Conservation (phyloP, 2,888 invertebrate species). For the Drosophila antonietae region DNA sequence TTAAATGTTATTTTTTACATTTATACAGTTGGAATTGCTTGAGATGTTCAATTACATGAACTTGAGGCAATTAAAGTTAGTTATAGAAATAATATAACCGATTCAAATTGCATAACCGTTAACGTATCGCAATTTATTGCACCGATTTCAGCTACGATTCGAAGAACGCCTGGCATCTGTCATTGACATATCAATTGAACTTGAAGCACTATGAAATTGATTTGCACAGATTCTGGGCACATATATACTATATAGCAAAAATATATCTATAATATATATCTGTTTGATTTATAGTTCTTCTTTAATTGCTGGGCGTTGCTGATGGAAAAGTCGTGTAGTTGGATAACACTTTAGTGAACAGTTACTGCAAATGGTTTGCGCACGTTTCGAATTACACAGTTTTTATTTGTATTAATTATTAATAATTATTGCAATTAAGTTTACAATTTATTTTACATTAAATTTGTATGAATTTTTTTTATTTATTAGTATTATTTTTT, state of each 20-base stretch:
- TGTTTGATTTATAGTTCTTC: not conserved
- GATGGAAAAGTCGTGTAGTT: not conserved
- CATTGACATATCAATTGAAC: slow-evolving; percentile 73
- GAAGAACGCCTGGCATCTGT: slow-evolving; percentile 15
- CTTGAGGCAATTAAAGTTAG: not conserved
- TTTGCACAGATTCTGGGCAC: slow-evolving; percentile 20
- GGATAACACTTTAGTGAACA: not conserved
- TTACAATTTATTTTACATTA: not conserved
- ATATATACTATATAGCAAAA: not conserved
- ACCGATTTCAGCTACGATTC: slow-evolving; percentile 15
- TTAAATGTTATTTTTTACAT: not conserved
- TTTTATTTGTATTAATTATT: not conserved
- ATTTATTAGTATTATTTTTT: too few relatives aligned
- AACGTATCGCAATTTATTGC: not conserved
- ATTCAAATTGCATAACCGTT: slow-evolving; percentile 14
- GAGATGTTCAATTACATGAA: not conserved
- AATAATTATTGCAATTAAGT: not conserved
- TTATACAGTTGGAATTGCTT: not conserved
- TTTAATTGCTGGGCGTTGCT: slow-evolving; percentile 31
- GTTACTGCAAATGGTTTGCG: not conserved
- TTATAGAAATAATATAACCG: not conserved
- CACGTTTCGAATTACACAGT: slow-evolving; percentile 2
- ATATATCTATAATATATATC: not conserved
- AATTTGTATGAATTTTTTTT: not conserved
- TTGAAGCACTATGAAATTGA: slow-evolving; percentile 27